Conservation (phyloP, 2,888 invertebrate genomes). For the Chromoteleia sp. region DNA sequence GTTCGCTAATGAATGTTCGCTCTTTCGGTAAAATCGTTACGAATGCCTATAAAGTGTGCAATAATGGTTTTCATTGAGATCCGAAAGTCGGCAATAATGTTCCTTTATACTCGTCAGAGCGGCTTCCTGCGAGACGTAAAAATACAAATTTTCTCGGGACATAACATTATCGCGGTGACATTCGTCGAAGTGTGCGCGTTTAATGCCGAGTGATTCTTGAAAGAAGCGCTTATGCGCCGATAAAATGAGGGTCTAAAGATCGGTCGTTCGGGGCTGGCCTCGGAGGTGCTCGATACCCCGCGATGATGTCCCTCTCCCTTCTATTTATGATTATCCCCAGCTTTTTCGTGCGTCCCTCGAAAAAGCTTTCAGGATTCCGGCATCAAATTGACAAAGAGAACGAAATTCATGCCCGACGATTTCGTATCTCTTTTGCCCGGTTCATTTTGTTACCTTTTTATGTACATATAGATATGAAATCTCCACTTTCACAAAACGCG, state of each 20-base stretch:
- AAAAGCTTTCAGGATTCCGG: constrained; percentile 67
- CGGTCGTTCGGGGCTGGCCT: constrained; percentile 46
- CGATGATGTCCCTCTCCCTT: constrained; percentile 67
- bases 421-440: constrained; percentile 31
- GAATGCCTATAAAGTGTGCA: constrained; percentile 50
- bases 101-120: constrained; percentile 55
- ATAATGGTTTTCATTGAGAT: constrained; percentile 64
- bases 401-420: constrained; percentile 56
- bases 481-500: constrained; percentile 7
- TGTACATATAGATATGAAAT: constrained; percentile 54
- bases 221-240: constrained; percentile 75
- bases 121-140: constrained; percentile 60
- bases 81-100: constrained; percentile 62
- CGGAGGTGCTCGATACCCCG: constrained; percentile 68
- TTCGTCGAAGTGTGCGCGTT: constrained; percentile 74
- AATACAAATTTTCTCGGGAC: constrained; percentile 75
- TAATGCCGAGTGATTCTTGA: constrained; percentile 77
- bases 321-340: constrained; percentile 75
- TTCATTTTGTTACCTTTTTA: constrained; percentile 61
- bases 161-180: constrained; percentile 58
- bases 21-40: constrained; percentile 46
- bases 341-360: constrained; percentile 63
- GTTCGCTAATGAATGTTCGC: constrained; percentile 51
- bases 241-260: constrained; percentile 73
- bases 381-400: constrained; percentile 62